These are phyloP conservation scores for Parnassius apollo DNA, from an alignment of 2,888 invertebrate genomes.

Conservation along the genomic window DNA sequence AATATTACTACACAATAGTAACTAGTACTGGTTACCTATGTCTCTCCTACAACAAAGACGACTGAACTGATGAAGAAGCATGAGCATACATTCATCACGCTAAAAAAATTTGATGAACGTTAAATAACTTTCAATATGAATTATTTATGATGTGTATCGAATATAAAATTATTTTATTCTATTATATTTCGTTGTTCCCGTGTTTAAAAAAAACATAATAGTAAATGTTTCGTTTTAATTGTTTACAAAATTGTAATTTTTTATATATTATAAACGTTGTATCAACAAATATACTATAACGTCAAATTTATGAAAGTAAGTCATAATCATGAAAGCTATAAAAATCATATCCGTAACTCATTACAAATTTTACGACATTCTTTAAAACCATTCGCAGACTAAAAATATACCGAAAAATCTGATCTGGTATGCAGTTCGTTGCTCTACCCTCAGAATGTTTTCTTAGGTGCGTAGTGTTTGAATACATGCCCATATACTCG, in stretches of 20 bases:
- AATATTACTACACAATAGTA: no score
- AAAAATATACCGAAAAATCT: constrained; percentile 48
- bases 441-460: constrained; percentile 49
- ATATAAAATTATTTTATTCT: no score
- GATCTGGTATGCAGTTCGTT: constrained; percentile 45
- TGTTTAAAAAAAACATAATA: no score
- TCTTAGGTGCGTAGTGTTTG: constrained; percentile 59
- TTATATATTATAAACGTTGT: background rate
- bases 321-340: constrained; percentile 32
- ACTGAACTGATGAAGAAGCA: no score
- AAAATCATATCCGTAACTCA: constrained; percentile 41
- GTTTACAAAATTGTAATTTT: background rate
- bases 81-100: no score
- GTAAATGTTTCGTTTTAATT: no score
- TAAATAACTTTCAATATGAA: no score
- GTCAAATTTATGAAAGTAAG: constrained; percentile 22
- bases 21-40: no score
- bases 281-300: background rate
- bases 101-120: no score
- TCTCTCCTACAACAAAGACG: no score
- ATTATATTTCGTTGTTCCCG: no score
- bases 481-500: constrained; percentile 51
- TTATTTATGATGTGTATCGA: no score
- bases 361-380: constrained; percentile 46
- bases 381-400: constrained; percentile 44